Base-by-base conservation (phyloP, 2,888 invertebrate genomes). In the Pinctada fucata region DNA sequence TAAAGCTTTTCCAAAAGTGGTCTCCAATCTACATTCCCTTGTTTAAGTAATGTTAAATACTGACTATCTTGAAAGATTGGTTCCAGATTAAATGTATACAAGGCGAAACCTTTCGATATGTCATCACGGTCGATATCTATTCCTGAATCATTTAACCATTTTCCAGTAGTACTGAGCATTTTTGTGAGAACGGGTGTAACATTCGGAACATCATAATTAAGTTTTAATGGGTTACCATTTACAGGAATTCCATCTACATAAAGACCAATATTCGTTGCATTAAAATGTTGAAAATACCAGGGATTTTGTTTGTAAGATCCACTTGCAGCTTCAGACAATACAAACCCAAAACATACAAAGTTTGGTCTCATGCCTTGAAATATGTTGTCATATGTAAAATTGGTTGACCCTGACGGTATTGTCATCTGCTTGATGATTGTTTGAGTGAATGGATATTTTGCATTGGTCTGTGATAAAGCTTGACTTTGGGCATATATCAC, bases 311-410 rank as follows among this genome's bases (percentile, higher is more conserved):
- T 51, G 66, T 76, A 76, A 47, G 52, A 65, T 3, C 79, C 79
- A 67, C 66, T 63, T 63, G 71, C 68, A 72, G 64, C 76, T 13
- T 47, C 58, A 13, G 77, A 71, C 49, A 79, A 63, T 4, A 82
- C 82, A 10, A 82, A 79, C 10, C 72, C 79, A 50, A 80, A 77
- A 3, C 79, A 72, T n/a, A 82, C 70, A 66, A 63, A 72, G 50
- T 75, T 80, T 6, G 82, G 80, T 76, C 70, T 72, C 31, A 65
- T 67, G 3, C 75, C 72, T 75, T 79, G 79, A 68, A 69, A 82
- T 52, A 82, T 69, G 66, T 82, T 76, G 48, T 80, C 81, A 65
- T 75, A 82, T 4, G 45, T 79, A 51, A 78, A 83, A 73, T 65
- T 75, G 8, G 75, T 75, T 52, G 75, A 73, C 72, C 51, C 72